Conservation (phyloP, 2,797 vertebrate species). For the Otolemur crassicaudatus region DNA sequence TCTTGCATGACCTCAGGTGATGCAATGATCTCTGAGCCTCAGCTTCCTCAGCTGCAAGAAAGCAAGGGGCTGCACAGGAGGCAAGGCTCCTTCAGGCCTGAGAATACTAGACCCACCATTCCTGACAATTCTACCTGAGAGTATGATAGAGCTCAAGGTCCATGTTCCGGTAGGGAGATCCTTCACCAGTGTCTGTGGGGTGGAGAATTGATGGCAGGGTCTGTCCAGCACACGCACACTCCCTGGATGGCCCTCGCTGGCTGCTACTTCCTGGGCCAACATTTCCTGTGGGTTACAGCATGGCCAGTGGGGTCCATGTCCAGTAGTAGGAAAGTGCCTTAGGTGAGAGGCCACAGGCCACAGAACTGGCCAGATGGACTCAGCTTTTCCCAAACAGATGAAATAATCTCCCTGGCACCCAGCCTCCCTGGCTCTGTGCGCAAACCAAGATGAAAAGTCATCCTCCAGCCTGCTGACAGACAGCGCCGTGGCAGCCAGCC, state of each 20-base stretch:
- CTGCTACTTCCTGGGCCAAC: not conserved
- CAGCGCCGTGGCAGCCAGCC: not conserved
- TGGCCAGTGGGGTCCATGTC: not conserved
- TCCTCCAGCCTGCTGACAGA: not conserved
- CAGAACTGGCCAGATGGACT: not conserved
- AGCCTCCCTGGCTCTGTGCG: not conserved
- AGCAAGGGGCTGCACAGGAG: not conserved
- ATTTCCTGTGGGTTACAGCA: not conserved
- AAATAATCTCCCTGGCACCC: conserved; percentile 56
- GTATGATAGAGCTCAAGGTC: not conserved
- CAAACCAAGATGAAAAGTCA: conserved; percentile 53
- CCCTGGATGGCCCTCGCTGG: not conserved
- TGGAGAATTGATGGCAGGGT: fast-evolving
- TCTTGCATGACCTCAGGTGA: not conserved
- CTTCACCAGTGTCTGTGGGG: not conserved
- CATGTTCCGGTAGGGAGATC: not conserved
- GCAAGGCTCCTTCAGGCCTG: not conserved
- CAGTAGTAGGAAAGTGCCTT: not conserved
- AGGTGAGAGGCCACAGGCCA: not conserved
- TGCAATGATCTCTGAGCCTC: not conserved
- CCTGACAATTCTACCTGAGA: not conserved
- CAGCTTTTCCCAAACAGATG: conserved; percentile 6
- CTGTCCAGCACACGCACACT: not conserved
- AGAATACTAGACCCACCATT: not conserved
- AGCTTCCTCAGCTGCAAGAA: conserved; percentile 12